Base-by-base conservation (phyloP, 1,140 invertebrate species). In the Penaeus vannamei region DNA sequence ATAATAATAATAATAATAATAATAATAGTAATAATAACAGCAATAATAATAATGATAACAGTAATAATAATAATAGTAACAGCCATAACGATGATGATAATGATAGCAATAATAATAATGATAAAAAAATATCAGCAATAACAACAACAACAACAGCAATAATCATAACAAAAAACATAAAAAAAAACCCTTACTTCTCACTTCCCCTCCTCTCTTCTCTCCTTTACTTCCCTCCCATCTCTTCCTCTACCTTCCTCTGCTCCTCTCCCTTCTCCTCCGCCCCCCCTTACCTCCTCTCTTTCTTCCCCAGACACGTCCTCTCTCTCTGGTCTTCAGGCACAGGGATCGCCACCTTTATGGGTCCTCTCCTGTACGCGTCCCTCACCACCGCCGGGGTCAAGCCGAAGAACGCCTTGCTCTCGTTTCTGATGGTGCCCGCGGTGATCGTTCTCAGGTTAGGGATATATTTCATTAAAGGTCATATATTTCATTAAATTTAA, bases 251-350 rank as follows among this genome's bases (percentile, higher is more conserved):
- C n/a, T 64, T 64, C 62, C 62, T 64, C 62, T n/a, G 17, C 62
- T 64, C 62, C 62, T n/a, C 62, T 64, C 62, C 62, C 62, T n/a
- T 64, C 62, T n/a, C 62, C 62, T n/a, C 62, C 62, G 17, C n/a
- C 17, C 62, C 62, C 2, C 64, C 22, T 53, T 12, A 10, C 53
- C 53, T 53, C 14, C 14, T 0, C 17, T 17, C 5, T 53, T 53
- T 12, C 64, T 2, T 23, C 22, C n/a, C 23, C 83, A 91, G 90
- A 61, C 84, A 91, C 83, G 84, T 91, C 10, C 61, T 91, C 59
- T 91, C 90, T 0, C 29, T 86, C 59, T 91, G 90, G 90, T 89
- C 90, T 10, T 85, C 86, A 14, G 90, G 90, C 1, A 91, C 90
- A 2, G 90, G 90, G 8, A 87, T 85, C 4, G 90, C 90, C 10